phyloP scores from a whole-genome alignment of 2,113 vertebrate genomes.

The Trogon melanurus region DNA sequence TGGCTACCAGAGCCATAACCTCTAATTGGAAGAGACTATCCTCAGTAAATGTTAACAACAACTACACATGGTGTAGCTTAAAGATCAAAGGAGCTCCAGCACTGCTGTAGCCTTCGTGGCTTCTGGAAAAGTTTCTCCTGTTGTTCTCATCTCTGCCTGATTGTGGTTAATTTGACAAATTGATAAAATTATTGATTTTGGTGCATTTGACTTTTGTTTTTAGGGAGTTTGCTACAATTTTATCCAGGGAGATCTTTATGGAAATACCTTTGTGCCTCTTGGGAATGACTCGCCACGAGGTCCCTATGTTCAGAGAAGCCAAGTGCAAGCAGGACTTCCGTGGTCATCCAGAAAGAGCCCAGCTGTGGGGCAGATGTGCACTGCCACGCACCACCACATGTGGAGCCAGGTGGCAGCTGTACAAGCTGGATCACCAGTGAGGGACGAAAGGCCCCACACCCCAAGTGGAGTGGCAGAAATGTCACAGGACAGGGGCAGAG shows the following conservation, averaged over 20 bases:
- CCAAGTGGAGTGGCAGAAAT: fast-evolving
- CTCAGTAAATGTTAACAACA: background rate
- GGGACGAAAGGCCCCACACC: fast-evolving
- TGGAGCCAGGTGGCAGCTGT: background rate
- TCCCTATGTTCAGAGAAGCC: background rate
- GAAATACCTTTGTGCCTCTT: background rate
- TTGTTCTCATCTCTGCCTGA: background rate
- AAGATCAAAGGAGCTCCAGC: background rate
- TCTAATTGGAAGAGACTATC: background rate
- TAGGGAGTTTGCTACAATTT: background rate
- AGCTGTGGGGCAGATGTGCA: background rate
- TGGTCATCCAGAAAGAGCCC: background rate
- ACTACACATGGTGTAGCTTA: background rate
- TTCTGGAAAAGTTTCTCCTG: background rate
- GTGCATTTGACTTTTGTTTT: background rate
- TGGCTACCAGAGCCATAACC: background rate
- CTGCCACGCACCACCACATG: fast-evolving
- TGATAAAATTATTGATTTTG: background rate
- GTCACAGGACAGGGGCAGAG: background rate
- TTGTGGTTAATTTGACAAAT: background rate
- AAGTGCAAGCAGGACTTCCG: background rate
- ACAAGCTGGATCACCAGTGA: fast-evolving
- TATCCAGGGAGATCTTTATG: background rate
- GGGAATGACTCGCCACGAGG: background rate
- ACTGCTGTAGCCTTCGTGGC: background rate